phyloP scores from a whole-genome alignment of 1,140 invertebrate genomes.

The Eurosta solidaginis region DNA sequence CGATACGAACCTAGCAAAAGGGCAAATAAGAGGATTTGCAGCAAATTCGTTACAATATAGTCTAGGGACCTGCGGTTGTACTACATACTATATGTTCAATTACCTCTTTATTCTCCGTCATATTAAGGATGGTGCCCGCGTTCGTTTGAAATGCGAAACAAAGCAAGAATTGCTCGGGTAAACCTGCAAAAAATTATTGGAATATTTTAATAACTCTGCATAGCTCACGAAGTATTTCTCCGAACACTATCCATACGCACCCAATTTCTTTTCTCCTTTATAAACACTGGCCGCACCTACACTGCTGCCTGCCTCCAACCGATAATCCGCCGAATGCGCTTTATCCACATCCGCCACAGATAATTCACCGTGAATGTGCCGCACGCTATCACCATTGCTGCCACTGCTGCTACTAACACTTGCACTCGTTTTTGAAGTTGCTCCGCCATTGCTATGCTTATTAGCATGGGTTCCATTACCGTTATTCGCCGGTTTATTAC shows the following conservation, averaged over 20 bases:
- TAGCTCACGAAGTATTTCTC: neutral
- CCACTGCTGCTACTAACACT: neutral
- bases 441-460: slow-evolving; percentile 24
- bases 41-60: too few species aligned
- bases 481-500: slow-evolving; percentile 37
- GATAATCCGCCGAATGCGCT: slow-evolving; percentile 45
- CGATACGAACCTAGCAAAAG: too few species aligned
- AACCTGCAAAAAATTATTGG: slow-evolving; percentile 45
- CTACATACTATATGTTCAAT: slow-evolving; percentile 18
- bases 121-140: slow-evolving; percentile 66
- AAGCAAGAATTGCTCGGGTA: slow-evolving; percentile 58
- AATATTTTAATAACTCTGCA: slow-evolving; percentile 22
- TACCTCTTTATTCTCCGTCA: slow-evolving; percentile 61
- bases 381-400: slow-evolving; percentile 1
- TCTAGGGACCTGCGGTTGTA: too few species aligned
- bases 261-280: slow-evolving; percentile 50
- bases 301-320: slow-evolving; percentile 50
- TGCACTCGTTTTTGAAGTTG: neutral
- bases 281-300: slow-evolving; percentile 42
- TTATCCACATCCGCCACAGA: slow-evolving; percentile 33
- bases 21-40: too few species aligned
- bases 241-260: slow-evolving; percentile 29
- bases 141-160: slow-evolving; percentile 64
- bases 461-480: neutral
- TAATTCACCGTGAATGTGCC: slow-evolving; percentile 7